Base-by-base conservation (phyloP, 2,888 invertebrate species). In the Rhagonycha lutea region DNA sequence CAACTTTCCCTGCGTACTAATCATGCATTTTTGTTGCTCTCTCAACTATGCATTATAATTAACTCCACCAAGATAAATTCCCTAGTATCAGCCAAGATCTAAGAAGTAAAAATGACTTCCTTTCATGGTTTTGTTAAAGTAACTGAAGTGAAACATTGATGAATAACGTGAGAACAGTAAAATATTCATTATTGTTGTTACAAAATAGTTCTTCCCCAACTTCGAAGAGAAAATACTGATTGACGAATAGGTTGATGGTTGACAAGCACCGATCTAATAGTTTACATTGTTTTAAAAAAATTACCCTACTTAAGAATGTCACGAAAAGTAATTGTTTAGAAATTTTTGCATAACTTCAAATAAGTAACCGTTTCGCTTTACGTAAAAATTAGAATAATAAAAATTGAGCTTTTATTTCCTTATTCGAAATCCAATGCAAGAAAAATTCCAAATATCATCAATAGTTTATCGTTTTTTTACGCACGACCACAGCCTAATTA, bases 121-220 rank as follows among this genome's bases (percentile, higher is more conserved):
- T 63, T 68, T 68, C 28, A 26, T 68, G 32, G 68, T 29, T 68
- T 29, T 29, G 26, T 68, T 68, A 73, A 61, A 69, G 70, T 47
- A 74, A 28, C 60, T 63, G 74, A 77, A 77, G 71, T 69, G 70
- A 63, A 63, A 63, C 63, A 63, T 61, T 68, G 67, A 62, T 29
- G 74, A 78, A 32, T 76, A 75, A 78, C 75, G 78, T 76, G 78
- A 78, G 79, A 79, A 79, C 68, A 61, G 71, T 73, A 70, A 72
- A 68, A 70, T 71, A 79, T 74, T 76, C 73, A 76, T 72, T 73
- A 72, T 71, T 72, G 28, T 70, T 77, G 72, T 78, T 77, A 78
- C 78, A 74, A 70, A 78, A 76, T 76, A 72, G 76, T 60, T 11
- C 5, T 11, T 63, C 18, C 23, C 24, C 18, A 63, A 23, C 63